Percentiles rank a stretch among this genome's conserved stretches.
Evolutionary conservation across 2,797 vertebrate species (phyloP).

Genomic region (Megalops cyprinoides): DNA sequence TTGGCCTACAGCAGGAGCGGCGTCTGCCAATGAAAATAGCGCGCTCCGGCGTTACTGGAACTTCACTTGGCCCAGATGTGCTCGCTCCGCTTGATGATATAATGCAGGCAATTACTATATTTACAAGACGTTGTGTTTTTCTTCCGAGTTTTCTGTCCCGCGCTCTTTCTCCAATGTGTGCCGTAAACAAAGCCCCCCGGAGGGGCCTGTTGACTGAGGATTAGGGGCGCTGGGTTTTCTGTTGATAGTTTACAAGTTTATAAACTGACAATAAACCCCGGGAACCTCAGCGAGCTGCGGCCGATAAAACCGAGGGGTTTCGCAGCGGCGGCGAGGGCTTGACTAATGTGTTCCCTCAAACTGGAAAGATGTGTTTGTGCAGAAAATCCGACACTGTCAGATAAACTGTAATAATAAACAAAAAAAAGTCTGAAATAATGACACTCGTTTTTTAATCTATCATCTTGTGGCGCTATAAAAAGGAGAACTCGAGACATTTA

Average conservation of each 20-base stretch:
- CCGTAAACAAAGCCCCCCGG: conserved; percentile 61
- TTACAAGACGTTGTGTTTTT: conserved; percentile 70
- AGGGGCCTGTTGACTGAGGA: conserved; percentile 46
- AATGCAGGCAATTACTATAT: conserved; percentile 78
- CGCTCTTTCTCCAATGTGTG: conserved; percentile 39
- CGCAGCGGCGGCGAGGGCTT: conserved; percentile 27
- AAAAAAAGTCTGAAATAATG: conserved; percentile 52
- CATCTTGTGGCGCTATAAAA: conserved; percentile 26
- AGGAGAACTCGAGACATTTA: conserved; percentile 10
- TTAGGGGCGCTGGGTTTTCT: conserved; percentile 44
- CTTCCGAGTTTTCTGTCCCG: conserved; percentile 36
- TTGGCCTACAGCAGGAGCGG: conserved; percentile 75
- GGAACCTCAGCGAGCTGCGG: conserved; percentile 34
- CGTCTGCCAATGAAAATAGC: conserved; percentile 87
- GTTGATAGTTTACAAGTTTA: conserved; percentile 53
- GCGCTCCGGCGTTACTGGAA: conserved; percentile 78
- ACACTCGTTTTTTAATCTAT: conserved; percentile 41
- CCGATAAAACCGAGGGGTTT: conserved; percentile 34
- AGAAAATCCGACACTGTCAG: conserved; percentile 12
- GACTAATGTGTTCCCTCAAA: background rate
- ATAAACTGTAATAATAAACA: conserved; percentile 20
- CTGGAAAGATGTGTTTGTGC: conserved; percentile 44
- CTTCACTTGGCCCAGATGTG: conserved; percentile 75
- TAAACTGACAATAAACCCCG: conserved; percentile 49
- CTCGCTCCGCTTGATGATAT: conserved; percentile 76